Percentiles rank a stretch among this genome's conserved stretches.
phyloP scores from a whole-genome alignment of 92 coral and sea anemone genomes.

The Zoanthus sansibaricus region DNA sequence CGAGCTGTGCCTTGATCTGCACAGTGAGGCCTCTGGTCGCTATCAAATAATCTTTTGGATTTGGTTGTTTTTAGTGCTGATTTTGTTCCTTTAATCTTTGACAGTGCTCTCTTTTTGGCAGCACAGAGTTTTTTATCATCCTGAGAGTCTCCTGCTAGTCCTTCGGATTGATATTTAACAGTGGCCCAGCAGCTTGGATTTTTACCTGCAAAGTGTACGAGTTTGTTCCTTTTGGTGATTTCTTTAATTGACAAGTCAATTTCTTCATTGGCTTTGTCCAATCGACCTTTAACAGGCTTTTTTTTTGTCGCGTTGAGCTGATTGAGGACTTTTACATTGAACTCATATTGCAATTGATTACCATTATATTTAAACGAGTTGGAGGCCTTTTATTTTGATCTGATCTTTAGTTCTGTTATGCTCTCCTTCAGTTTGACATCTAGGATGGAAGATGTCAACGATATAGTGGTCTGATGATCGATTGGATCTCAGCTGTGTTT shows the following conservation, averaged over 20 bases:
- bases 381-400: slow-evolving; percentile 52
- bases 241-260: slow-evolving; percentile 23
- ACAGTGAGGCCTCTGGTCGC: background rate
- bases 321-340: slow-evolving; percentile 45
- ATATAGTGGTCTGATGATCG: slow-evolving; percentile 2
- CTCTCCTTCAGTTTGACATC: slow-evolving; percentile 9
- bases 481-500: background rate
- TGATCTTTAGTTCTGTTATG: slow-evolving; percentile 34
- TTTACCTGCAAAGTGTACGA: slow-evolving; percentile 58
- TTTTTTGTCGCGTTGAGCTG: background rate
- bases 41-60: background rate
- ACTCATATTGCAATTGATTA: slow-evolving; percentile 43
- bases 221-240: slow-evolving; percentile 50
- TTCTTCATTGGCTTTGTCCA: slow-evolving; percentile 30
- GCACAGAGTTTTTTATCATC: slow-evolving; percentile 58
- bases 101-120: slow-evolving; percentile 52
- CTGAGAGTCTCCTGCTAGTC: slow-evolving; percentile 49
- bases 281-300: slow-evolving; percentile 33
- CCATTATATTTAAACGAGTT: slow-evolving; percentile 51
- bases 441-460: slow-evolving; percentile 1
- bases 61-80: slow-evolving; percentile 10
- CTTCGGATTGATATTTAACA: slow-evolving; percentile 56
- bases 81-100: slow-evolving; percentile 41
- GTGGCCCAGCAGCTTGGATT: slow-evolving; percentile 62
- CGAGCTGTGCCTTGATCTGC: background rate